Evolutionary conservation across 2,888 invertebrate genomes (phyloP).

Genomic region (Drosophila robusta): DNA sequence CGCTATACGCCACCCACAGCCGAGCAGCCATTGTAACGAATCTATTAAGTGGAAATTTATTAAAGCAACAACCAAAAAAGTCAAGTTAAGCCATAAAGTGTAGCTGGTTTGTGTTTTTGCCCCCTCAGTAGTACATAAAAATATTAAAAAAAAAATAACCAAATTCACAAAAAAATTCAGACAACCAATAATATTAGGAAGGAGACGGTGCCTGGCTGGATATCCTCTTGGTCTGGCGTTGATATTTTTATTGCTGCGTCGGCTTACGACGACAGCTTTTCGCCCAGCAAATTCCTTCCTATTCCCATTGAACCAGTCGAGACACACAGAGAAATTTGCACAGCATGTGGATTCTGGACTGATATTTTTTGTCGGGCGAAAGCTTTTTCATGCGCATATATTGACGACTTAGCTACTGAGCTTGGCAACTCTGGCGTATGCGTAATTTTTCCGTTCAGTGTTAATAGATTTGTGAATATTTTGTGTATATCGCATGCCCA

Average conservation of each 20-base stretch:
- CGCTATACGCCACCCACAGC: constrained; percentile 22
- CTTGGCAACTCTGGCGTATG: constrained; percentile 49
- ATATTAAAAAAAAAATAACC: constrained; percentile 52
- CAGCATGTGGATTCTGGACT: constrained; percentile 29
- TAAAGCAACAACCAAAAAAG: constrained; percentile 60
- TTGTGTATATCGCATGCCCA: constrained; percentile 12
- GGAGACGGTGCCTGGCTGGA: constrained; percentile 14
- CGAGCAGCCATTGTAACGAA: constrained; percentile 72
- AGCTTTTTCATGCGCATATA: constrained; percentile 37
- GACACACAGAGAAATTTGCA: constrained; percentile 37
- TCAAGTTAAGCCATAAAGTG: constrained; percentile 72
- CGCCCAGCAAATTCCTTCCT: constrained; percentile 20
- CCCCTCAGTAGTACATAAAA: constrained; percentile 61
- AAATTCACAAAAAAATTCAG: constrained; percentile 1
- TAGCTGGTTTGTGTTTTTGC: constrained; percentile 45
- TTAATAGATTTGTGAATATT: constrained; percentile 46
- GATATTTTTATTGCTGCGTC: constrained; percentile 72
- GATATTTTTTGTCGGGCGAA: neutral
- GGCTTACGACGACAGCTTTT: constrained; percentile 62
- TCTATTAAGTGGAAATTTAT: constrained; percentile 82
- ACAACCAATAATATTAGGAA: constrained; percentile 51
- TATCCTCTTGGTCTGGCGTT: constrained; percentile 56
- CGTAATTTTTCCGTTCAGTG: constrained; percentile 50
- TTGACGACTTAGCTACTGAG: constrained; percentile 38
- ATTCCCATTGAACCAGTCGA: constrained; percentile 26